Evolutionary conservation across 1,140 invertebrate genomes (phyloP).

Genomic region (Drosophila biarmipes): DNA sequence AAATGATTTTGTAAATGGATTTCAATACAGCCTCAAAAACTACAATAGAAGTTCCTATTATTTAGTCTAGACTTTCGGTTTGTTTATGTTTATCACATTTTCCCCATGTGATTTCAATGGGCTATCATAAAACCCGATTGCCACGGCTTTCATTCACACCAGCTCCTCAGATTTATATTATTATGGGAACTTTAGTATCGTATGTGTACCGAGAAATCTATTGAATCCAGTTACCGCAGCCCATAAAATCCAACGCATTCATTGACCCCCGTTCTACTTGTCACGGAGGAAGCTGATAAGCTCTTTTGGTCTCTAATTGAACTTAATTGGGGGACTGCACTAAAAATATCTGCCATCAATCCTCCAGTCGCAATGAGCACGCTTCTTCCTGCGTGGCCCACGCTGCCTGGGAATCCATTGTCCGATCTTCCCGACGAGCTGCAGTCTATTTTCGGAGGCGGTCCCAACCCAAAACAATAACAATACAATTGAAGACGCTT

Average conservation of each 20-base stretch:
- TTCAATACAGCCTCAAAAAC: neutral
- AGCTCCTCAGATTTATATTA: neutral
- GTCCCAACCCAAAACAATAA: constrained; percentile 37
- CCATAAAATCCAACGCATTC: constrained; percentile 1
- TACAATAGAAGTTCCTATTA: neutral
- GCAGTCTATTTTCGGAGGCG: constrained; percentile 44
- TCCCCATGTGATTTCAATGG: too few relatives aligned
- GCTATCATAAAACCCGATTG: neutral
- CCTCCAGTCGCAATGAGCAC: constrained; percentile 31
- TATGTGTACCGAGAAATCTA: constrained; percentile 10
- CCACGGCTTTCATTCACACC: neutral
- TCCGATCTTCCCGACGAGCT: constrained; percentile 29
- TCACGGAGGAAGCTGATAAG: constrained; percentile 29
- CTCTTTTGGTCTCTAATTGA: constrained; percentile 67
- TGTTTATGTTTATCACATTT: constrained; percentile 1
- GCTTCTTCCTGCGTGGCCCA: constrained; percentile 32
- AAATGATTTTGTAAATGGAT: neutral
- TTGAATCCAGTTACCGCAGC: constrained; percentile 5
- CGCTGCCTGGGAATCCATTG: constrained; percentile 38
- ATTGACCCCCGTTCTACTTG: constrained; percentile 25
- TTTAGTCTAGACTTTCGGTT: constrained; percentile 1
- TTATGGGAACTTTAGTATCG: neutral
- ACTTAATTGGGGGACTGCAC: constrained; percentile 71
- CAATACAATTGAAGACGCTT: constrained; percentile 21
- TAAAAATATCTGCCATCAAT: constrained; percentile 76